Conservation (phyloP, 64 coral and sea anemone genomes). For the Astreopora myriophthalma region DNA sequence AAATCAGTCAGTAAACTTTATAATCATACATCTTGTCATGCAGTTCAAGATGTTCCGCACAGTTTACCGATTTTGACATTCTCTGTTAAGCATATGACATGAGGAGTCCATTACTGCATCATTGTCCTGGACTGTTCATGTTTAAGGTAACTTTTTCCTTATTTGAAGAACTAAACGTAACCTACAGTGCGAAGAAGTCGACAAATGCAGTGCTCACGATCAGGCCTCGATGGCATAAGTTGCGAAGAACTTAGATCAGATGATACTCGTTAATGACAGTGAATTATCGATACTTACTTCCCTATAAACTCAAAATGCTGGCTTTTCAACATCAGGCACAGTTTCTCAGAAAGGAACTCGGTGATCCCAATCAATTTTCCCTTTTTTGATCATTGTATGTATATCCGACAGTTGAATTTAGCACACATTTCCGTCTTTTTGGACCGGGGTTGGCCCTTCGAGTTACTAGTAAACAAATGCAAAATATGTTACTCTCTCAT, state of each 20-base stretch:
- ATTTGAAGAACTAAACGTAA: background rate
- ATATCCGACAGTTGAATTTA: background rate
- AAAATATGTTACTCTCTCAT: background rate
- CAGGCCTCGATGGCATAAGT: background rate
- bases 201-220: background rate
- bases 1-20: too few species aligned
- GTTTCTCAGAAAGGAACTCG: background rate
- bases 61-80: too few species aligned
- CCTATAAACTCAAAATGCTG: background rate
- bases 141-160: too few species aligned
- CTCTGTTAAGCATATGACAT: too few species aligned
- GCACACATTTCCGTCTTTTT: background rate
- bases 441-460: background rate
- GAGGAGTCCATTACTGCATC: too few species aligned
- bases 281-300: background rate
- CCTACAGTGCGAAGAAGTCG: background rate
- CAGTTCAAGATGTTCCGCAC: too few species aligned
- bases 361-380: background rate
- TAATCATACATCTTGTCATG: too few species aligned
- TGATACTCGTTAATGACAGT: background rate
- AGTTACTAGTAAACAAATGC: background rate
- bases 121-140: background rate
- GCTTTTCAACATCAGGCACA: background rate
- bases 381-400: background rate
- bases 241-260: background rate